Percentiles rank a stretch among this genome's conserved stretches.
Evolutionary conservation across 1,140 invertebrate species (phyloP).

Genomic region (Brachystomella parvula): DNA sequence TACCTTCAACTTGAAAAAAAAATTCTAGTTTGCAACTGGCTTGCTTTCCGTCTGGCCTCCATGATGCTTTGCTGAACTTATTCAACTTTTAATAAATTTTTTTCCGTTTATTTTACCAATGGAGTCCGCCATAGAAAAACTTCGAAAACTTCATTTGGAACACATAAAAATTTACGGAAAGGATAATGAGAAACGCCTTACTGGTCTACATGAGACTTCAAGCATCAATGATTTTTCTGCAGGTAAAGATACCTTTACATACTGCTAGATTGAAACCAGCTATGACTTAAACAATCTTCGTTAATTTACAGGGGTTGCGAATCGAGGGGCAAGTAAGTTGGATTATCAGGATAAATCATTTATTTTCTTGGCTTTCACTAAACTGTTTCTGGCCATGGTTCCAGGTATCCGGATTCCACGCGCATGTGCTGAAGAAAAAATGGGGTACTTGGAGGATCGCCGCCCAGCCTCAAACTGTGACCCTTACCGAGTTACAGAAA

Average conservation of each 20-base stretch:
- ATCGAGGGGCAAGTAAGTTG: too few relatives aligned
- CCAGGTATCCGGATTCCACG: constrained; percentile 75
- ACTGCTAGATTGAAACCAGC: too few relatives aligned
- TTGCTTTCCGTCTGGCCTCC: constrained; percentile 75
- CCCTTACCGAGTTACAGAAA: constrained; percentile 69
- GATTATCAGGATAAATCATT: too few relatives aligned
- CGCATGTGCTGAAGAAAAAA: constrained; percentile 71
- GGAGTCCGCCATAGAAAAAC: constrained; percentile 72
- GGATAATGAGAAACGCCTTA: constrained; percentile 76
- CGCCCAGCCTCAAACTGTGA: constrained; percentile 89
- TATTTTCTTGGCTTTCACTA: too few relatives aligned
- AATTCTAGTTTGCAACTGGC: constrained; percentile 15
- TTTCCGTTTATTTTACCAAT: too few relatives aligned
- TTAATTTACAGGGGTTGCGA: too few relatives aligned
- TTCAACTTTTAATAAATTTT: too few relatives aligned
- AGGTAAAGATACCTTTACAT: too few relatives aligned
- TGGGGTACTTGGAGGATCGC: constrained; percentile 88
- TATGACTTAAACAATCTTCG: too few relatives aligned
- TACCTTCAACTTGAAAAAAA: too few relatives aligned
- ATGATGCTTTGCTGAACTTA: too few relatives aligned
- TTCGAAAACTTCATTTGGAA: constrained; percentile 69
- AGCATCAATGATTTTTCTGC: constrained; percentile 76
- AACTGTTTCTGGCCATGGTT: constrained; percentile 71
- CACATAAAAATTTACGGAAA: constrained; percentile 83
- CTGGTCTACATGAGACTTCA: constrained; percentile 77